A percentile compares a stretch with the other conserved stretches of the same genome.
phyloP scores from a whole-genome alignment of 2,797 vertebrate genomes.

The Pogonophryne albipinna region DNA sequence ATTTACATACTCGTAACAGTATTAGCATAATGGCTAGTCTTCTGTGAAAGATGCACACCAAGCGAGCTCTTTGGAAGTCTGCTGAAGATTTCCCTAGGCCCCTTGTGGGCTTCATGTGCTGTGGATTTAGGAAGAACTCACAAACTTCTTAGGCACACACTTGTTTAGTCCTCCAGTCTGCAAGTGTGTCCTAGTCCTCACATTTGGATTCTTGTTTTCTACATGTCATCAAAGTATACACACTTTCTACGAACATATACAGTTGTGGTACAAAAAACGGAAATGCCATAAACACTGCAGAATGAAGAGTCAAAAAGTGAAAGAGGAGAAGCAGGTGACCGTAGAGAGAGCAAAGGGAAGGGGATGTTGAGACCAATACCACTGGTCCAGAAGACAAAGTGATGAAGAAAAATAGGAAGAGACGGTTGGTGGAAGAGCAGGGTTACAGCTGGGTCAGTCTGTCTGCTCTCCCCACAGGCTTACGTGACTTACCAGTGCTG shows the following conservation, averaged over 20 bases:
- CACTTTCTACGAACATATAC: background rate
- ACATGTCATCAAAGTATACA: background rate
- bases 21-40: background rate
- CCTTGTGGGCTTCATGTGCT: too few relatives aligned
- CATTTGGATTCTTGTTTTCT: too few relatives aligned
- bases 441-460: slow-evolving; percentile 43
- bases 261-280: background rate
- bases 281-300: background rate
- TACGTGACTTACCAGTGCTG: slow-evolving; percentile 46
- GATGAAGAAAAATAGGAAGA: too few relatives aligned
- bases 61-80: background rate
- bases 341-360: background rate
- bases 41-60: background rate
- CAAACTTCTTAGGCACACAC: too few relatives aligned
- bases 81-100: too few relatives aligned
- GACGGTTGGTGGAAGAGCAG: slow-evolving; percentile 23
- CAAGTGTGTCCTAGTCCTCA: too few relatives aligned
- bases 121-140: too few relatives aligned
- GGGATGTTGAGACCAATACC: slow-evolving; percentile 14
- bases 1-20: too few relatives aligned
- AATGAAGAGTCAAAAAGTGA: background rate
- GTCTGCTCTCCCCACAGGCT: slow-evolving; percentile 57
- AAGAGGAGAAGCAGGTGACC: background rate
- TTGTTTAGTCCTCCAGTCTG: too few relatives aligned
- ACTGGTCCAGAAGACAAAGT: slow-evolving; percentile 40